Evolutionary conservation across 1,140 invertebrate genomes (phyloP).

Genomic region (Neodiprion fabricii): DNA sequence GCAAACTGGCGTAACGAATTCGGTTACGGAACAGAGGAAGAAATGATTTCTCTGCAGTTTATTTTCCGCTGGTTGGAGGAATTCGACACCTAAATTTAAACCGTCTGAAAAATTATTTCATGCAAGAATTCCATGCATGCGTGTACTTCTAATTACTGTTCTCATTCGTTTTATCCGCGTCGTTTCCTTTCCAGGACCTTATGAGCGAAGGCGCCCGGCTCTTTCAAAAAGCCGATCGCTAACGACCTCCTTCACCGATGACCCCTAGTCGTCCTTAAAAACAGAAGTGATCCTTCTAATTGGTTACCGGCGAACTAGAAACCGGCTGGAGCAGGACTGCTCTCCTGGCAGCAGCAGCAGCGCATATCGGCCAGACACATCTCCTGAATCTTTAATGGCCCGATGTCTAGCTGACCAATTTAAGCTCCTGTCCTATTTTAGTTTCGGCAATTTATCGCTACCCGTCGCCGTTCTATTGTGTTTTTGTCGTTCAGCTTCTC

Average conservation of each 20-base stretch:
- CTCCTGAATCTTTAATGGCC: conserved; percentile 7
- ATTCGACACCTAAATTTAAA: too few relatives aligned
- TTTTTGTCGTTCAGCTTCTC: conserved; percentile 3
- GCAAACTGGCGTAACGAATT: too few relatives aligned
- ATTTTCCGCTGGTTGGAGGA: too few relatives aligned
- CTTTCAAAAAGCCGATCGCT: background rate
- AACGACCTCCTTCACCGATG: conserved; percentile 1
- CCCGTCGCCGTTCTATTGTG: background rate
- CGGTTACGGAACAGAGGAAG: too few relatives aligned
- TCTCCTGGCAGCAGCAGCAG: background rate
- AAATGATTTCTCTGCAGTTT: too few relatives aligned
- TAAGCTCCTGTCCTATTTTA: background rate
- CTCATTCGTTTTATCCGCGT: too few relatives aligned
- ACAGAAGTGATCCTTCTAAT: conserved; percentile 3
- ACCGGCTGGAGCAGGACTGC: conserved; percentile 6
- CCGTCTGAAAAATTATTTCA: too few relatives aligned
- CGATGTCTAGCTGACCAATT: conserved; percentile 5
- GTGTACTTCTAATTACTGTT: too few relatives aligned
- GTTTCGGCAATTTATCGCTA: background rate
- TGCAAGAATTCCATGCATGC: too few relatives aligned
- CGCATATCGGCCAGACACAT: conserved; percentile 4
- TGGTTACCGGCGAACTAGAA: background rate
- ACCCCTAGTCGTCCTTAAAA: conserved; percentile 5
- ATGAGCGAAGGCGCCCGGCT: background rate
- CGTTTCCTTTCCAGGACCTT: too few relatives aligned